phyloP scores from a whole-genome alignment of 1,140 invertebrate species.

The Leguminivora glycinivorella region DNA sequence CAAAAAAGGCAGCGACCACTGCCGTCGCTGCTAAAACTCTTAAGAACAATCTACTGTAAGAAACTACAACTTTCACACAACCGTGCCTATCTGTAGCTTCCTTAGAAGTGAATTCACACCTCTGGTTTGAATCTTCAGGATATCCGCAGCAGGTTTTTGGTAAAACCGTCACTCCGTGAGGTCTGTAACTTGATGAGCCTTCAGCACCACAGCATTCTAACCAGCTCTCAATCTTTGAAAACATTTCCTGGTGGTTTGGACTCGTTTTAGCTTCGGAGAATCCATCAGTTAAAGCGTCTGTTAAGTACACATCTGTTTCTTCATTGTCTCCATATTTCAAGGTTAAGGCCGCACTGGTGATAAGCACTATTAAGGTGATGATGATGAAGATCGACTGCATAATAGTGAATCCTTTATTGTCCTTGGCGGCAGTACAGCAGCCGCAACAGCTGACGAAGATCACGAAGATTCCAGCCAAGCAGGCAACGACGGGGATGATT shows the following conservation, averaged over 20 bases:
- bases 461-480: constrained; percentile 23
- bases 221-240: constrained; percentile 30
- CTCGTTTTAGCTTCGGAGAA: constrained; percentile 7
- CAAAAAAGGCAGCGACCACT: neutral
- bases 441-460: constrained; percentile 30
- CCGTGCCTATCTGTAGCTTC: constrained; percentile 8
- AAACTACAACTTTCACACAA: neutral
- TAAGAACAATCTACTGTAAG: neutral
- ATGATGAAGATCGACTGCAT: constrained; percentile 30
- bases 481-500: constrained; percentile 31
- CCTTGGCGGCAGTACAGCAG: constrained; percentile 22
- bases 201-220: constrained; percentile 32
- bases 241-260: constrained; percentile 5
- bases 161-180: neutral
- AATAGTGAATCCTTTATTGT: constrained; percentile 18
- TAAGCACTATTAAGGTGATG: constrained; percentile 11
- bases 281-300: constrained; percentile 22
- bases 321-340: constrained; percentile 26
- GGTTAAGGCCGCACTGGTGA: neutral
- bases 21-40: neutral
- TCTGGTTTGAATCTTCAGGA: neutral
- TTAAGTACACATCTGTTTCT: constrained; percentile 27
- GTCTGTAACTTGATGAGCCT: constrained; percentile 1
- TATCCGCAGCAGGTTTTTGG: constrained; percentile 32
- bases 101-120: constrained; percentile 20